phyloP scores from a whole-genome alignment of 2,888 invertebrate species.

The Zonitis immaculata region DNA sequence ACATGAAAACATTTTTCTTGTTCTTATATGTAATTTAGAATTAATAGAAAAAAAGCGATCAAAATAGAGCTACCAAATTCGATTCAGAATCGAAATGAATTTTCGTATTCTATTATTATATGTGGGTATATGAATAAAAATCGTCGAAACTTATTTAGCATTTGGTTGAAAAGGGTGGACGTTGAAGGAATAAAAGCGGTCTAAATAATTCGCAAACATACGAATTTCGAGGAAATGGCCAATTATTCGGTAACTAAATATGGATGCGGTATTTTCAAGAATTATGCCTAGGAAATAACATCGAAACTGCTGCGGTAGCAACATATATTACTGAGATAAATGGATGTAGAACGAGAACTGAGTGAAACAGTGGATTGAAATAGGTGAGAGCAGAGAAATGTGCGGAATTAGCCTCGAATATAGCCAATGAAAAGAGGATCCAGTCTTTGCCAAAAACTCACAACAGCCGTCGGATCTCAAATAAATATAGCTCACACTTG shows the following conservation, averaged over 20 bases:
- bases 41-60: too few species aligned
- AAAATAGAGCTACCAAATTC: background rate
- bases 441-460: conserved; percentile 24
- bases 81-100: background rate
- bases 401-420: conserved; percentile 29
- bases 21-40: background rate
- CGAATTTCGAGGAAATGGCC: conserved; percentile 11
- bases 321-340: conserved; percentile 36
- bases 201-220: conserved; percentile 10
- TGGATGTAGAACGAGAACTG: conserved; percentile 27
- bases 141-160: conserved; percentile 12
- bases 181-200: conserved; percentile 12
- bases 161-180: conserved; percentile 12
- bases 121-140: conserved; percentile 17
- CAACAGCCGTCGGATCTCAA: conserved; percentile 31
- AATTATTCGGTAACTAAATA: conserved; percentile 21
- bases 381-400: conserved; percentile 38
- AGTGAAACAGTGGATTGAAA: conserved; percentile 36
- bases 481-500: conserved; percentile 33
- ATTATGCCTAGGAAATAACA: conserved; percentile 25
- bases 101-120: background rate
- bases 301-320: conserved; percentile 29
- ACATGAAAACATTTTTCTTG: background rate
- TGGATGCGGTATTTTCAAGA: conserved; percentile 24
- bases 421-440: conserved; percentile 27